Evolutionary conservation across 2,113 vertebrate genomes (phyloP).

Genomic region (Abramis brama): DNA sequence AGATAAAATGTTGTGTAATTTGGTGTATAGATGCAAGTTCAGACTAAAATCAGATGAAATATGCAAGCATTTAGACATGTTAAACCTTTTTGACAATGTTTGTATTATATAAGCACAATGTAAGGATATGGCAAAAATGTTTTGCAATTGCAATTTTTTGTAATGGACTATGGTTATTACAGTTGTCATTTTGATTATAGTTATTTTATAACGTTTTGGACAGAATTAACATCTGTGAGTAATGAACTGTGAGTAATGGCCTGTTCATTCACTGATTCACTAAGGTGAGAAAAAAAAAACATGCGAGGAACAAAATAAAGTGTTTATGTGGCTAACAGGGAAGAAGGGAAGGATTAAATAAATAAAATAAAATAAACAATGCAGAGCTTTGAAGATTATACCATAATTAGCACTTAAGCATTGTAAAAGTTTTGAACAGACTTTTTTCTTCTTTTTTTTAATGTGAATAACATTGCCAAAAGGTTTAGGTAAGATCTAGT

Average conservation of each 20-base stretch:
- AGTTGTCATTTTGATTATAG: background rate
- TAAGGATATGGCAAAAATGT: background rate
- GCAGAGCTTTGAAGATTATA: background rate
- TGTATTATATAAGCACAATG: background rate
- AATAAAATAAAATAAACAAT: background rate
- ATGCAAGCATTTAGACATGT: too few relatives aligned
- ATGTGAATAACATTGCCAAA: background rate
- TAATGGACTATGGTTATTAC: background rate
- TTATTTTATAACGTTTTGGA: background rate
- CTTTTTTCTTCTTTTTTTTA: background rate
- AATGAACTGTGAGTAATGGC: background rate
- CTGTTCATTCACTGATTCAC: background rate
- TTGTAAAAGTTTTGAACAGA: too few relatives aligned
- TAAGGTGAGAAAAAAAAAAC: background rate
- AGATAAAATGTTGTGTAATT: background rate
- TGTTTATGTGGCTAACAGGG: background rate
- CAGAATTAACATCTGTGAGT: background rate
- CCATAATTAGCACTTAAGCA: background rate
- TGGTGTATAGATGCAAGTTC: background rate
- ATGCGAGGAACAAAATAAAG: background rate
- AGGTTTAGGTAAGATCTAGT: background rate
- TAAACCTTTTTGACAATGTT: background rate
- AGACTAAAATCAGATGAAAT: background rate
- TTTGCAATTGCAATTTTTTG: background rate
- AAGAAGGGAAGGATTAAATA: too few relatives aligned